Conservation (phyloP, 1,140 invertebrate species). For the Pogonomyrmex barbatus region DNA sequence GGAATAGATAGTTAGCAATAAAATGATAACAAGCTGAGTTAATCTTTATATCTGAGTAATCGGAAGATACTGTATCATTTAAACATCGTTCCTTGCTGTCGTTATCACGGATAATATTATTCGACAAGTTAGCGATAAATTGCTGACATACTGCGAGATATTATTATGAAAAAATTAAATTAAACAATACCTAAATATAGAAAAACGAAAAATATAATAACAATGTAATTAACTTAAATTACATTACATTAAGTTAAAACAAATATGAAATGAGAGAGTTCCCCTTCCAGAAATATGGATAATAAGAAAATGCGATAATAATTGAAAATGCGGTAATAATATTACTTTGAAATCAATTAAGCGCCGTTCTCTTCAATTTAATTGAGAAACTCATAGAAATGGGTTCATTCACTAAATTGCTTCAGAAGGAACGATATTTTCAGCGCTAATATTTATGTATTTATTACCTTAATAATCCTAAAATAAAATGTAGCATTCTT, state of each 20-base stretch:
- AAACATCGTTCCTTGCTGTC: not conserved
- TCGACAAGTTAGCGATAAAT: not conserved
- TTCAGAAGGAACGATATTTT: not conserved
- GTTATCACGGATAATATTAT: not conserved
- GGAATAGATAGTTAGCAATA: not conserved
- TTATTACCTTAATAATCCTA: not conserved
- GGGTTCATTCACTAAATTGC: not conserved
- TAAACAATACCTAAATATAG: not conserved
- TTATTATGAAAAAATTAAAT: not conserved
- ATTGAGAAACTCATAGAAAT: not conserved
- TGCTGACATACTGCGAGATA: not conserved
- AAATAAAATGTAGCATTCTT: not conserved
- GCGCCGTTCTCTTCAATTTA: not conserved
- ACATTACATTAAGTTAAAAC: not conserved
- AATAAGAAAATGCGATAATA: not conserved
- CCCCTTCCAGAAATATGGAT: not conserved
- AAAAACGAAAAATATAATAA: not conserved
- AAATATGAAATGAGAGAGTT: not conserved
- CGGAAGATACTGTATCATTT: not conserved
- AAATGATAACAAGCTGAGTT: not conserved
- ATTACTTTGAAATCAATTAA: not conserved
- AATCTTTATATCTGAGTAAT: constrained; percentile 2
- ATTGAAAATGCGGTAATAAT: not conserved
- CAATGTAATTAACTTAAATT: not conserved
- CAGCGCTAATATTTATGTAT: not conserved